A percentile compares a stretch with the other conserved stretches of the same genome.
Conservation (phyloP, 2,888 invertebrate genomes). For the Dasysyrphus tricinctus region DNA sequence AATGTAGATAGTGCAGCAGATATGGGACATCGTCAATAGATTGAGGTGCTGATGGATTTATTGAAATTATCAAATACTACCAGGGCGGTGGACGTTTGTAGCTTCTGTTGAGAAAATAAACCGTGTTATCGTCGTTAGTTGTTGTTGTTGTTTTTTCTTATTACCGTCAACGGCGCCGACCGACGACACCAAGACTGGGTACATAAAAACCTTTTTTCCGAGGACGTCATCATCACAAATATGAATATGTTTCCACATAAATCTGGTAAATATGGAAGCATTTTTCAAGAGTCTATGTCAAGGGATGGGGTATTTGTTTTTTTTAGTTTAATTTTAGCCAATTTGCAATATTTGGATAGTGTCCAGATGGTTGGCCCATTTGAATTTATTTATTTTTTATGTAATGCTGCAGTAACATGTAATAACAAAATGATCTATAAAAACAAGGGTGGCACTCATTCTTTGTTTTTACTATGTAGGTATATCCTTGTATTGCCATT, state of each 20-base stretch:
- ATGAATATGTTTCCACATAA: constrained; percentile 24
- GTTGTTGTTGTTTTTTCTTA: background rate
- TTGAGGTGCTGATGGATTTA: constrained; percentile 41
- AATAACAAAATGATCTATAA: background rate
- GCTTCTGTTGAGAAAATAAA: constrained; percentile 27
- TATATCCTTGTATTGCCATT: background rate
- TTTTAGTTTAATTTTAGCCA: constrained; percentile 4
- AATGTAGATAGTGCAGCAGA: constrained; percentile 37
- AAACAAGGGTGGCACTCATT: background rate
- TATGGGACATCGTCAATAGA: constrained; percentile 37
- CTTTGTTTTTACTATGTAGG: background rate
- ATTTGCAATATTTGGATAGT: constrained; percentile 33
- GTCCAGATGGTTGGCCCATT: constrained; percentile 34
- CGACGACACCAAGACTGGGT: constrained; percentile 41
- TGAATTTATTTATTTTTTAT: constrained; percentile 17
- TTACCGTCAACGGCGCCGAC: background rate
- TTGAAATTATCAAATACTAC: constrained; percentile 43
- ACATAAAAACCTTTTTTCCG: constrained; percentile 42
- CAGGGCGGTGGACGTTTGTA: constrained; percentile 14
- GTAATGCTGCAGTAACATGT: constrained; percentile 16
- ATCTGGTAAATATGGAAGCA: constrained; percentile 35
- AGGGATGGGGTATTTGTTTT: constrained; percentile 19
- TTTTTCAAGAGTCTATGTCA: constrained; percentile 22
- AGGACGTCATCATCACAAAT: constrained; percentile 34
- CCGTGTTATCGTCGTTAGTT: constrained; percentile 25